These are phyloP conservation scores for Neopelma chrysocephalum DNA, from an alignment of 2,797 vertebrate genomes.

Conservation along the genomic window DNA sequence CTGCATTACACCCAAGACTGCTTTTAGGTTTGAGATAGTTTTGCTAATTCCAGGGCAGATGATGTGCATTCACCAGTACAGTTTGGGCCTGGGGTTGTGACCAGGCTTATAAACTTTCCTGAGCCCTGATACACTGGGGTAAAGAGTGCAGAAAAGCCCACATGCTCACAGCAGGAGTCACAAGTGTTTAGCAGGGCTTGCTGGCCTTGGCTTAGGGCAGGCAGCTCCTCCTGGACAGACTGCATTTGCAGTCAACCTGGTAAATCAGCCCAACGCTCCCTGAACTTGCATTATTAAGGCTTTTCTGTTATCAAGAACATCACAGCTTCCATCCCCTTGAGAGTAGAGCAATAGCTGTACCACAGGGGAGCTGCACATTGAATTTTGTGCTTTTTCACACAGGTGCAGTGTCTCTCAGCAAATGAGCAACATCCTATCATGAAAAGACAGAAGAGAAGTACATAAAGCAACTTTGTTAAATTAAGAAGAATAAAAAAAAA, in stretches of 20 bases:
- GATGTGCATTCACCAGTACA: neutral
- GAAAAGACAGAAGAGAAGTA: neutral
- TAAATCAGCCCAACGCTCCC: slow-evolving; percentile 6
- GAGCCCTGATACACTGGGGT: neutral
- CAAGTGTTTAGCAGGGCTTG: neutral
- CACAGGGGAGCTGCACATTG: neutral
- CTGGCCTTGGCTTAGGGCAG: neutral
- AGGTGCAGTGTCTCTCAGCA: neutral
- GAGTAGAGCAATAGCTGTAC: neutral
- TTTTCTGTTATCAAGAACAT: slow-evolving; percentile 37
- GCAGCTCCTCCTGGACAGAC: neutral
- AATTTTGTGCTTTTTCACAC: neutral
- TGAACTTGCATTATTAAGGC: neutral
- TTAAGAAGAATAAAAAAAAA: neutral
- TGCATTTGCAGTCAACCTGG: neutral
- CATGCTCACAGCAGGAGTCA: neutral
- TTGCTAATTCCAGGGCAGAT: neutral
- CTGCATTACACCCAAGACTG: neutral
- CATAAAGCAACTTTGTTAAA: neutral
- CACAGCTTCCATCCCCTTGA: neutral
- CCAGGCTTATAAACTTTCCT: neutral
- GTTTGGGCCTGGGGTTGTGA: neutral
- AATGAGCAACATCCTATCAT: neutral
- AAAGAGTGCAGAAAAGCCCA: neutral
- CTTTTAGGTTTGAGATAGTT: neutral